These are phyloP conservation scores for Nomada hirtipes DNA, from an alignment of 2,888 invertebrate species.

Conservation along the genomic window DNA sequence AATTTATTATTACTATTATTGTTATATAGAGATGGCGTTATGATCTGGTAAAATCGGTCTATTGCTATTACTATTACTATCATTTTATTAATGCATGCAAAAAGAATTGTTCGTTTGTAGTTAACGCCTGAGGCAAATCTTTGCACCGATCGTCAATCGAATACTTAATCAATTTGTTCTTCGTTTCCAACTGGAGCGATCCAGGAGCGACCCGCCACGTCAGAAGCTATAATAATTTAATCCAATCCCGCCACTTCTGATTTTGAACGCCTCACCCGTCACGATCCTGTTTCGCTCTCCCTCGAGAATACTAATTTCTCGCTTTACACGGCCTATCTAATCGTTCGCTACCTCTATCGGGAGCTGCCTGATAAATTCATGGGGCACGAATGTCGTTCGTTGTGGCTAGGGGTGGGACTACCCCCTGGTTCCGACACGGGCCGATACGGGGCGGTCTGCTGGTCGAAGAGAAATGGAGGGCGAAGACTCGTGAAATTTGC, in stretches of 20 bases:
- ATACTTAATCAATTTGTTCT: constrained; percentile 20
- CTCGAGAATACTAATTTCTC: constrained; percentile 47
- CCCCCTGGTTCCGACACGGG: constrained; percentile 33
- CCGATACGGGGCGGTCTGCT: constrained; percentile 56
- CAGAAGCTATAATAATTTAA: constrained; percentile 15
- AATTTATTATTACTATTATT: no score
- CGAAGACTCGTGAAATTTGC: constrained; percentile 9
- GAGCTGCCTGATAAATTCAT: constrained; percentile 53
- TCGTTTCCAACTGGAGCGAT: background rate
- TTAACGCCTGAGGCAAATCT: no score
- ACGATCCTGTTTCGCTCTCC: background rate
- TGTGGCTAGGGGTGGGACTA: constrained; percentile 60
- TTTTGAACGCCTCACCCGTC: background rate
- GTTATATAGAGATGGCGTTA: no score
- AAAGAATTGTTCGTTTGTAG: no score
- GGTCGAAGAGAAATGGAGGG: constrained; percentile 55
- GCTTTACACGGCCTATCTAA: constrained; percentile 34
- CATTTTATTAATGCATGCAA: no score
- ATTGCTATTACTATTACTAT: no score
- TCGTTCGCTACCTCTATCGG: constrained; percentile 33
- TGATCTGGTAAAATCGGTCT: no score
- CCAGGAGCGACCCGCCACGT: constrained; percentile 4
- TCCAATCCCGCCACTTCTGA: background rate
- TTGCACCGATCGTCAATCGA: background rate
- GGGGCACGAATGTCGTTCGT: constrained; percentile 40